These are phyloP conservation scores for Ephestia elutella DNA, from an alignment of 1,140 invertebrate genomes.

Conservation along the genomic window DNA sequence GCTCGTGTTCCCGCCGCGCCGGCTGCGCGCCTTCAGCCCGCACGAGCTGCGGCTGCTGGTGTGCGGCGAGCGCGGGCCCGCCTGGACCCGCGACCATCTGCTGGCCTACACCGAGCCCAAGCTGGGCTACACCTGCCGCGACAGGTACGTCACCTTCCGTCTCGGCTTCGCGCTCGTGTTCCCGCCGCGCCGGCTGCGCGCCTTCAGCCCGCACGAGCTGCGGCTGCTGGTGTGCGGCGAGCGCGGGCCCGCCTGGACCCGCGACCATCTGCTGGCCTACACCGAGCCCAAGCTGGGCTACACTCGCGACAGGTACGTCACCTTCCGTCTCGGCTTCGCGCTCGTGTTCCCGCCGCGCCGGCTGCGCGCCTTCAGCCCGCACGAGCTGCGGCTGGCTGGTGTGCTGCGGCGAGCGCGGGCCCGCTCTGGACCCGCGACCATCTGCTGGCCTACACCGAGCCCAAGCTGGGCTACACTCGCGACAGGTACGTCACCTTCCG, in stretches of 20 bases:
- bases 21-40: too few relatives aligned
- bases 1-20: too few relatives aligned
- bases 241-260: conserved; percentile 95
- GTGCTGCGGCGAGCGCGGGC: too few relatives aligned
- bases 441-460: conserved; percentile 96
- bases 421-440: conserved; percentile 97
- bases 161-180: conserved; percentile 96
- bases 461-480: conserved; percentile 97
- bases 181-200: conserved; percentile 92
- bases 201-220: conserved; percentile 94
- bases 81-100: conserved; percentile 97
- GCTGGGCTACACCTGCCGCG: conserved; percentile 93
- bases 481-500: conserved; percentile 96
- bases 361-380: too few relatives aligned
- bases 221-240: conserved; percentile 96
- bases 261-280: conserved; percentile 95
- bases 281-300: conserved; percentile 99
- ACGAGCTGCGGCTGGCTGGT: too few relatives aligned
- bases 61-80: conserved; percentile 86
- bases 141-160: conserved; percentile 93
- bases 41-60: too few relatives aligned
- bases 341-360: too few relatives aligned
- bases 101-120: conserved; percentile 93
- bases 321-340: too few relatives aligned
- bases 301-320: conserved; percentile 92